A percentile compares a stretch with the other conserved stretches of the same genome.
Evolutionary conservation across 2,113 vertebrate species (phyloP).

Genomic region (Meleagris gallopavo): DNA sequence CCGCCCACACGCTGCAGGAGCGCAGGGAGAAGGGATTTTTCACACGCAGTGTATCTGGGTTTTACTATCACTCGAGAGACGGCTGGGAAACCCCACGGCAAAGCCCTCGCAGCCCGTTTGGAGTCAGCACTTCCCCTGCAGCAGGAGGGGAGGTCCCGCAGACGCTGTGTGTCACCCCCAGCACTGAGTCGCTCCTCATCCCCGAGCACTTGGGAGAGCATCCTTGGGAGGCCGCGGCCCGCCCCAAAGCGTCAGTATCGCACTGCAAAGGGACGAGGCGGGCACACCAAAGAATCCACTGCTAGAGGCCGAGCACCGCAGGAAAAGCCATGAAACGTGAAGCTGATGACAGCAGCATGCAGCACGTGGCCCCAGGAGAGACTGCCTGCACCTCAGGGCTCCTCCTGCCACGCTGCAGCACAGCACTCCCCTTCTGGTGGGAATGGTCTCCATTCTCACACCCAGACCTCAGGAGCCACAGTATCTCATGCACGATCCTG

Average conservation of each 20-base stretch:
- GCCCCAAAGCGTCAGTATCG: background rate
- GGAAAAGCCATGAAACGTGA: background rate
- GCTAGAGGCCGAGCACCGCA: background rate
- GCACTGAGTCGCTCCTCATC: background rate
- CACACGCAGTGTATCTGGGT: background rate
- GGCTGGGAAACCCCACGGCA: conserved; percentile 58
- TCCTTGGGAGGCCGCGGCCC: background rate
- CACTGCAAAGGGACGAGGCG: background rate
- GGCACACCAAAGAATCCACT: background rate
- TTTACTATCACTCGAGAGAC: conserved; percentile 60
- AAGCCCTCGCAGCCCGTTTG: background rate
- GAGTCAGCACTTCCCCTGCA: conserved; percentile 63
- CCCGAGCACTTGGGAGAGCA: background rate
- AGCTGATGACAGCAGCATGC: background rate
- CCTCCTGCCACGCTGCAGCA: background rate
- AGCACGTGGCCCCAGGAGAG: accelerated
- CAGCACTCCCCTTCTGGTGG: background rate
- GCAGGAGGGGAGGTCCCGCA: background rate
- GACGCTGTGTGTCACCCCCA: background rate
- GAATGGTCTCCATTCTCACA: accelerated
- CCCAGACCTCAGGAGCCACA: accelerated
- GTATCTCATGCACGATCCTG: accelerated
- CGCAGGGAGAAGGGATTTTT: conserved; percentile 63
- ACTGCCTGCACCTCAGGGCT: conserved; percentile 17
- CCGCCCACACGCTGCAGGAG: background rate